A percentile compares a stretch with the other conserved stretches of the same genome.
phyloP scores from a whole-genome alignment of 2,888 invertebrate genomes.

The Aleiodes testaceus region DNA sequence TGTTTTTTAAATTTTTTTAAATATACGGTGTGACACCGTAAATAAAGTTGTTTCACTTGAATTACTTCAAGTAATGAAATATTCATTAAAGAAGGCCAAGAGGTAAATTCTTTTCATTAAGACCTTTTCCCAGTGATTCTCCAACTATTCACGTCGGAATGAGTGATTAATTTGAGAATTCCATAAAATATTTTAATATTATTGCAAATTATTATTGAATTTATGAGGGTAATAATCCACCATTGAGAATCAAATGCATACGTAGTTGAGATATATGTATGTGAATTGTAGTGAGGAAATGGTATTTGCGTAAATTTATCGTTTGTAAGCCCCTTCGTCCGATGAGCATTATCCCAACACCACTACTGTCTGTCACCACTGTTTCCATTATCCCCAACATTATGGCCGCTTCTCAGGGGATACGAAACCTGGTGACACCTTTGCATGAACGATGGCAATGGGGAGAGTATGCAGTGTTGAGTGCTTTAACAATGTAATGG shows the following conservation, averaged over 20 bases:
- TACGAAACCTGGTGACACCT: conserved; percentile 36
- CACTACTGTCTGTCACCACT: conserved; percentile 36
- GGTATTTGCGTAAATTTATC: conserved; percentile 43
- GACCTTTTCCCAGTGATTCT: too few species aligned
- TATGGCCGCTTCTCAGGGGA: conserved; percentile 38
- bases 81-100: too few species aligned
- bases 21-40: too few species aligned
- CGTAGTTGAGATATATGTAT: background rate
- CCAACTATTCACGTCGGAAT: too few species aligned
- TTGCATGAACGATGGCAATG: conserved; percentile 18
- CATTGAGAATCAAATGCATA: background rate
- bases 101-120: too few species aligned
- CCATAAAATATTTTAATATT: too few species aligned
- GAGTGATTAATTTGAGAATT: too few species aligned
- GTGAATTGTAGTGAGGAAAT: conserved; percentile 10
- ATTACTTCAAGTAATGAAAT: too few species aligned
- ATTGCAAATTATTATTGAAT: background rate
- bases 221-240: conserved; percentile 19
- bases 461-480: conserved; percentile 3
- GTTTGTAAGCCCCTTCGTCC: conserved; percentile 28
- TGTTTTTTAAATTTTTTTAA: too few species aligned
- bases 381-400: conserved; percentile 43
- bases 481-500: too few species aligned
- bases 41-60: too few species aligned
- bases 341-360: conserved; percentile 40